Evolutionary conservation across 2,888 invertebrate species (phyloP).

Genomic region (Phragmatobia fuliginosa): DNA sequence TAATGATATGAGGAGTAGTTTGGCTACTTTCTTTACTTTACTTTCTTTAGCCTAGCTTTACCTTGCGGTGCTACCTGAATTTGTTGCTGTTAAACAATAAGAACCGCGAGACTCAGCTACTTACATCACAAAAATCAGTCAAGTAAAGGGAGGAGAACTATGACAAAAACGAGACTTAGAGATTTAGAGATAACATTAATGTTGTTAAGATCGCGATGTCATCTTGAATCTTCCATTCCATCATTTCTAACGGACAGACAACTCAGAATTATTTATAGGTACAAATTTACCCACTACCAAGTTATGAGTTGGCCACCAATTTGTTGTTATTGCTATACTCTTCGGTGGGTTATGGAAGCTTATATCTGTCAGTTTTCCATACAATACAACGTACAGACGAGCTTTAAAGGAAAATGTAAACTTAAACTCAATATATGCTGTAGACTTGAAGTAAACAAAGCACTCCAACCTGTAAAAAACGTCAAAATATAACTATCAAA

Average conservation of each 20-base stretch:
- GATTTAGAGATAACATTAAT: background rate
- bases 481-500: too few species aligned
- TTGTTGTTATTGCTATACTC: background rate
- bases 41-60: too few species aligned
- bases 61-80: too few species aligned
- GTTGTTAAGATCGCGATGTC: background rate
- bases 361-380: constrained; percentile 39
- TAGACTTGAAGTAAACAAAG: constrained; percentile 67
- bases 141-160: too few species aligned
- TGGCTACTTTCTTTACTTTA: too few species aligned
- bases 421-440: constrained; percentile 66
- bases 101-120: too few species aligned
- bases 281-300: background rate
- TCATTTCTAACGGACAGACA: background rate
- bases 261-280: background rate
- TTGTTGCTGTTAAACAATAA: too few species aligned
- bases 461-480: constrained; percentile 60
- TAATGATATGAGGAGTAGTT: too few species aligned
- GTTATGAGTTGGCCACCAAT: background rate
- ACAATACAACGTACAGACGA: constrained; percentile 58
- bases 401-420: constrained; percentile 69
- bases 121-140: too few species aligned
- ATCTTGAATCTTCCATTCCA: background rate
- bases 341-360: background rate
- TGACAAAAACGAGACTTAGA: too few species aligned